Percentiles rank a stretch among this genome's conserved stretches.
Conservation (phyloP, 92 coral and sea anemone genomes). For the Epizoanthus scotinus region DNA sequence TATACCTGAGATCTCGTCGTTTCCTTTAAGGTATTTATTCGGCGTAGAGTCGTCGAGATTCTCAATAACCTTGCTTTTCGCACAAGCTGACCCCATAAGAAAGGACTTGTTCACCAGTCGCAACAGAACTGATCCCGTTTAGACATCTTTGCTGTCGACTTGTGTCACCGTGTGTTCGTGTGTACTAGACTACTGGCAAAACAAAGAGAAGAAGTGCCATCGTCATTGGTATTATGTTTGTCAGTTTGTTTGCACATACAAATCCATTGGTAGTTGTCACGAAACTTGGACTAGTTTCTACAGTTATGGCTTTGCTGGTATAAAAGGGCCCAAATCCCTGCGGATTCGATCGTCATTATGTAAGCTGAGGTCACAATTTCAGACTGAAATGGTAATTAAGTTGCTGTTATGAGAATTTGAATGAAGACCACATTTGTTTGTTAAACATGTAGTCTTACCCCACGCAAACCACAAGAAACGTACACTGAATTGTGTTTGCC, state of each 20-base stretch:
- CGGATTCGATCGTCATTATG: constrained; percentile 41
- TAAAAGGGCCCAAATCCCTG: constrained; percentile 6
- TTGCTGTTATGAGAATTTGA: constrained; percentile 34
- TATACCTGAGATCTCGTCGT: constrained; percentile 42
- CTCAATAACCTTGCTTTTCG: constrained; percentile 7
- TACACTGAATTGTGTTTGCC: background rate
- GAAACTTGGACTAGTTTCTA: constrained; percentile 18
- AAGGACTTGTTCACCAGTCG: constrained; percentile 8
- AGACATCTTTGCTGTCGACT: constrained; percentile 19
- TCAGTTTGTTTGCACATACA: background rate
- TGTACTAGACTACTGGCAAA: constrained; percentile 9
- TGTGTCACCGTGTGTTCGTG: constrained; percentile 29
- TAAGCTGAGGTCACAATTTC: constrained; percentile 40
- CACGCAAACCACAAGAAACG: constrained; percentile 23
- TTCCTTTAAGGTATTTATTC: constrained; percentile 36
- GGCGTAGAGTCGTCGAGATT: constrained; percentile 13
- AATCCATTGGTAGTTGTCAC: background rate
- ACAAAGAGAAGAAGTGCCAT: constrained; percentile 9
- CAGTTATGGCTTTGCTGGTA: constrained; percentile 1
- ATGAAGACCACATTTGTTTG: constrained; percentile 11
- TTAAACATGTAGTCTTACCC: constrained; percentile 4
- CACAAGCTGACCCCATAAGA: constrained; percentile 40
- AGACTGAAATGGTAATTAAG: constrained; percentile 43
- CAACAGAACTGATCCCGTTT: background rate
- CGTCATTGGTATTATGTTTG: background rate